These are phyloP conservation scores for Leptoclinus maculatus DNA, from an alignment of 2,797 vertebrate genomes.

Conservation along the genomic window DNA sequence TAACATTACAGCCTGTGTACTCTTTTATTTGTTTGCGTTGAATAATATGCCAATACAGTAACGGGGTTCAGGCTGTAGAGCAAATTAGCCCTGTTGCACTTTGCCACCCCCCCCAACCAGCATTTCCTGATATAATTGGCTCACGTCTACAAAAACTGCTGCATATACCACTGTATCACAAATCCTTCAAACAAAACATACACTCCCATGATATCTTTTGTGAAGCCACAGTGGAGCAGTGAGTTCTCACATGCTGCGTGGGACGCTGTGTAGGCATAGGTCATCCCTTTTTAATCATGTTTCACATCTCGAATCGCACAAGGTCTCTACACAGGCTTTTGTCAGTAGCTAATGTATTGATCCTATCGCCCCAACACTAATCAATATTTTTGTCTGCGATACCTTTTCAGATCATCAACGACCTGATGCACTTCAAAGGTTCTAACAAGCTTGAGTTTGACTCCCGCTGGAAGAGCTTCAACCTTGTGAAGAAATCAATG, in stretches of 20 bases:
- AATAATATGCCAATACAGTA: neutral
- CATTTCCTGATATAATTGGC: neutral
- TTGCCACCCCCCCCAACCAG: neutral
- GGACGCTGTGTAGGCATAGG: neutral
- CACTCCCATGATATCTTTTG: neutral
- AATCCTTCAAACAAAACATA: neutral
- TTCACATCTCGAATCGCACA: neutral
- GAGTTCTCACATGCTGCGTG: neutral
- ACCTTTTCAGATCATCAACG: conserved; percentile 91
- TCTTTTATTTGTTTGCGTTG: conserved; percentile 2
- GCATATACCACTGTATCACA: neutral
- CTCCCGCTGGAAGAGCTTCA: conserved; percentile 98
- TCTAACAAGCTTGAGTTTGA: conserved; percentile 99
- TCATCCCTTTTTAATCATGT: neutral
- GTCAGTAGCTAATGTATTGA: neutral
- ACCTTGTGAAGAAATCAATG: conserved; percentile 98
- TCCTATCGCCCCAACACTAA: neutral
- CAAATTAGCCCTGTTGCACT: neutral
- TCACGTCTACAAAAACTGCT: neutral
- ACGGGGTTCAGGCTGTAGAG: neutral
- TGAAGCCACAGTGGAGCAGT: neutral
- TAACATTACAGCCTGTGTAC: neutral
- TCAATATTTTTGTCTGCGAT: conserved; percentile 29
- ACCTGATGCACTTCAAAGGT: conserved; percentile 95
- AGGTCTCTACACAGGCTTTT: neutral